phyloP scores from a whole-genome alignment of 2,797 vertebrate species.

The Anas acuta region DNA sequence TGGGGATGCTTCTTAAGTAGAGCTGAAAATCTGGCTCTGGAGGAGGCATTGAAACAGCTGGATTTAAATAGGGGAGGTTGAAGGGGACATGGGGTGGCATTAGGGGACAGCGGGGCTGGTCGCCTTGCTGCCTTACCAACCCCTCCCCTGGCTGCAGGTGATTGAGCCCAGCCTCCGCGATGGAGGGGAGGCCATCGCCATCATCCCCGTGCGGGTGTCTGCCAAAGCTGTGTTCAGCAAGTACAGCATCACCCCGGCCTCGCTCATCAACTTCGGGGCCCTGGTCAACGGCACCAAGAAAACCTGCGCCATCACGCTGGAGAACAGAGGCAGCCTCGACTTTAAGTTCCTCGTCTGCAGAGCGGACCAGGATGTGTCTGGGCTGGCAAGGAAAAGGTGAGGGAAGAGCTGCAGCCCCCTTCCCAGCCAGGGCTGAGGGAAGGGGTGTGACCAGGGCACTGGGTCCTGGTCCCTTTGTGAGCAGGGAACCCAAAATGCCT shows the following conservation, averaged over 20 bases:
- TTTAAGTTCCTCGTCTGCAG: conserved; percentile 79
- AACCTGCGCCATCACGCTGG: conserved; percentile 78
- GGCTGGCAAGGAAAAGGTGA: conserved; percentile 75
- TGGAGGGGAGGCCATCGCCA: conserved; percentile 78
- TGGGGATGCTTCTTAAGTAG: not conserved
- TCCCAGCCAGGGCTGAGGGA: not conserved
- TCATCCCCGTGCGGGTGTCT: conserved; percentile 82
- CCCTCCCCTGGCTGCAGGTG: conserved; percentile 75
- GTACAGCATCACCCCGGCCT: conserved; percentile 83
- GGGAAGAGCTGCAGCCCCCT: not conserved
- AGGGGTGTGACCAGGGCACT: not conserved
- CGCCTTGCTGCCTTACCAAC: not conserved
- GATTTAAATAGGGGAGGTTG: not conserved
- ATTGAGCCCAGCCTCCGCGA: conserved; percentile 82
- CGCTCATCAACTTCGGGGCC: conserved; percentile 84
- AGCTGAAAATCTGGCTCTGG: not conserved
- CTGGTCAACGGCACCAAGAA: conserved; percentile 80
- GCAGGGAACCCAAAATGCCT: not conserved
- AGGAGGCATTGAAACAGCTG: not conserved
- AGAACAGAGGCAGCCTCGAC: conserved; percentile 85
- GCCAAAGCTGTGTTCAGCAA: conserved; percentile 83
- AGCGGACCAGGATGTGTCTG: conserved; percentile 40
- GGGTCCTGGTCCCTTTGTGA: not conserved
- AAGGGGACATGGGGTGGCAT: not conserved
- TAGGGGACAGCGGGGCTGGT: not conserved